Base-by-base conservation (phyloP, 2,113 vertebrate genomes). In the Callipepla squamata region DNA sequence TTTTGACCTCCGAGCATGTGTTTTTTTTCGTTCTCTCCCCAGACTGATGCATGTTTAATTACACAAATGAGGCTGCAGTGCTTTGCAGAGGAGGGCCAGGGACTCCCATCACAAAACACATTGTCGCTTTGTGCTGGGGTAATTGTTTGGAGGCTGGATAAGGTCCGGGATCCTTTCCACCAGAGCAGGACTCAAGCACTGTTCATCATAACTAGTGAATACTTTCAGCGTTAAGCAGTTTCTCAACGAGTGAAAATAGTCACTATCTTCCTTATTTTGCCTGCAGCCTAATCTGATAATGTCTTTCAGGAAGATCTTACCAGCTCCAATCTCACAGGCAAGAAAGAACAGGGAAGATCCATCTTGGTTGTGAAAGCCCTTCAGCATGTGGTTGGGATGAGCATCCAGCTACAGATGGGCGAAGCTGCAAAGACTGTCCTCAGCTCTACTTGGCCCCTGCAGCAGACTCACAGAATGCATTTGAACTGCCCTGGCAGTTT, bases 181-280 rank as follows among this genome's bases (percentile, higher is more conserved):
- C 48, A 40, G 84, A 20, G 7, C 17, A 84, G n/a, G 74, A 55
- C 42, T 90, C 40, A 67, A 80, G 70, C 9, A 55, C 16, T 88
- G 44, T 44, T 87, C 74, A 79, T 84, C 47, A n/a, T 81, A 78
- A 79, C 26, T n/a, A 67, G 66, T 44, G 42, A 75, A 86, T 72
- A 45, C 25, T 72, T 95, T 87, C 77, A 87, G 21, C 53, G 68
- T 63, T 70, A 75, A 81, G 57, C 42, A 78, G 55, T 90, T 86
- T 93, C 69, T 81, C 69, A 81, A 30, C n/a, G 80, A 61, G 68
- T 89, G 32, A 47, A 90, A 94, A 80, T 34, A 70, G 42, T 80
- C 68, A 42, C 47, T 42, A 42, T 62, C 36, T 76, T 85, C 65
- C 57, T 66, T 50, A 4, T n/a, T 92, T 92, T 58, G 51, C 69